Conservation (phyloP, 2,888 invertebrate genomes). For the Netelia inedita region DNA sequence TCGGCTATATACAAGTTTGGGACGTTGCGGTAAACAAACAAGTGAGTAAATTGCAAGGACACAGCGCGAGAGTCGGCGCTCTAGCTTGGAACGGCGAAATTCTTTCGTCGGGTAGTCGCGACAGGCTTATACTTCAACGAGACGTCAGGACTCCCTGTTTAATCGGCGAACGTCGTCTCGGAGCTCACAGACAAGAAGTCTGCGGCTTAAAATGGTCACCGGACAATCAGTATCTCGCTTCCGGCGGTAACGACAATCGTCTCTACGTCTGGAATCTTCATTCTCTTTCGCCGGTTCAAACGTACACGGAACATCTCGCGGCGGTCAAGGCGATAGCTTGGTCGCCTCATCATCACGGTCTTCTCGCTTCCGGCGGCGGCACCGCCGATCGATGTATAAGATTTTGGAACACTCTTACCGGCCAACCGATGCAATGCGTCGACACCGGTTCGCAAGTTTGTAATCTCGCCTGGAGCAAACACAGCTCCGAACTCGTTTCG, state of each 20-base stretch:
- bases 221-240: constrained; percentile 98
- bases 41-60: constrained; percentile 96
- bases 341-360: constrained; percentile 99
- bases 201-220: constrained; percentile 99
- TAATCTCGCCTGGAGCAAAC: constrained; percentile 99
- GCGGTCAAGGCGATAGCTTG: constrained; percentile 99
- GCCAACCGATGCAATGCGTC: constrained; percentile 99
- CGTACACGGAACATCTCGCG: constrained; percentile 98
- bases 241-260: constrained; percentile 99
- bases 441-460: constrained; percentile 99
- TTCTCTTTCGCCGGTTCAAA: constrained; percentile 95
- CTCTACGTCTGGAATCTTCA: constrained; percentile 97
- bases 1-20: constrained; percentile 99
- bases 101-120: constrained; percentile 97
- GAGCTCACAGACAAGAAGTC: constrained; percentile 97
- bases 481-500: constrained; percentile 98
- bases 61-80: constrained; percentile 96
- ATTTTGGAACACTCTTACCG: constrained; percentile 99
- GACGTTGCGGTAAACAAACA: constrained; percentile 97
- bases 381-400: constrained; percentile 98
- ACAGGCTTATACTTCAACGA: constrained; percentile 96
- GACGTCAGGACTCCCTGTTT: constrained; percentile 95
- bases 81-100: constrained; percentile 99
- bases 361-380: constrained; percentile 99
- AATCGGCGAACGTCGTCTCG: constrained; percentile 92